Evolutionary conservation across 2,113 vertebrate genomes (phyloP).

Genomic region (Xiphophorus maculatus): DNA sequence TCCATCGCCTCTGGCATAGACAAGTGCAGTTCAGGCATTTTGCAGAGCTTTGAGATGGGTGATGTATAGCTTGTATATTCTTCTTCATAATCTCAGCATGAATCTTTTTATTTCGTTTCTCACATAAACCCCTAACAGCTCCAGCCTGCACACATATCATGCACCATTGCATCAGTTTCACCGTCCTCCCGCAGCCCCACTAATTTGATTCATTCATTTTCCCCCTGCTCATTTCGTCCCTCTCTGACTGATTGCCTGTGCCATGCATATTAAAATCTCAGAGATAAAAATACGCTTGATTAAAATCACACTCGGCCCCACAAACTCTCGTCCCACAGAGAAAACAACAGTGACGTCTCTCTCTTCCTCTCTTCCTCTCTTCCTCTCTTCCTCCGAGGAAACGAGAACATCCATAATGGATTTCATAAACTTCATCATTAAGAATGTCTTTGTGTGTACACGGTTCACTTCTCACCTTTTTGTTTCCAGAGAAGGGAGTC

Average conservation of each 20-base stretch:
- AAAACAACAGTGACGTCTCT: background rate
- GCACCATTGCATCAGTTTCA: constrained; percentile 1
- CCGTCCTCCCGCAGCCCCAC: background rate
- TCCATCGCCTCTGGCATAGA: too few species aligned
- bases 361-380: too few species aligned
- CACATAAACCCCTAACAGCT: background rate
- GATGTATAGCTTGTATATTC: background rate
- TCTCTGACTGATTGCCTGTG: background rate
- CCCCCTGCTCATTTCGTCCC: background rate
- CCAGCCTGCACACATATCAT: background rate
- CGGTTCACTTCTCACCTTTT: background rate
- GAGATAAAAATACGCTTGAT: constrained; percentile 1
- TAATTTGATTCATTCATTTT: constrained; percentile 2
- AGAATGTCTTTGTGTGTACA: background rate
- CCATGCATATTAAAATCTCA: background rate
- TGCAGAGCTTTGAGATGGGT: background rate
- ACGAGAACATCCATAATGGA: background rate
- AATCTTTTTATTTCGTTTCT: background rate
- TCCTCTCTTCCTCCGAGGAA: background rate
- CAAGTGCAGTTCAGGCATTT: background rate
- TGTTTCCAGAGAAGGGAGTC: background rate
- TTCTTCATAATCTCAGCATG: background rate
- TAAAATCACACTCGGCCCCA: background rate
- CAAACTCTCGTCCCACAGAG: background rate
- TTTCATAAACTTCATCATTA: background rate